Evolutionary conservation across 2,797 vertebrate genomes (phyloP).

Genomic region (Florisuga fusca): DNA sequence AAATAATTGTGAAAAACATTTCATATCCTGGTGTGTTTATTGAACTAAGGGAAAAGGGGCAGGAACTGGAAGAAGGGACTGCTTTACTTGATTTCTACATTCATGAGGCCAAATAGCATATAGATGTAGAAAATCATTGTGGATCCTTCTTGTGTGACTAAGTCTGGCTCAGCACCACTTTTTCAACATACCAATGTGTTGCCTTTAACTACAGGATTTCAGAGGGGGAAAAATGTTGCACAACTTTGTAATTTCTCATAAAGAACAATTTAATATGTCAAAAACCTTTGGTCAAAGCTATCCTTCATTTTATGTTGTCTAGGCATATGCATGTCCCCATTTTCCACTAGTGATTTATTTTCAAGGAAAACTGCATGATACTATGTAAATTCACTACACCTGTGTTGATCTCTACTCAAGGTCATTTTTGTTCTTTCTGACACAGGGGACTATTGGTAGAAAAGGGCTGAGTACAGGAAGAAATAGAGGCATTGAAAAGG

Average conservation of each 20-base stretch:
- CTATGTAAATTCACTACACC: constrained; percentile 50
- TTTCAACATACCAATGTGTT: not conserved
- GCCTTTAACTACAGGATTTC: not conserved
- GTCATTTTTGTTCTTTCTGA: constrained; percentile 30
- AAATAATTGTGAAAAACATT: not conserved
- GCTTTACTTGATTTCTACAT: not conserved
- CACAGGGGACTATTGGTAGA: not conserved
- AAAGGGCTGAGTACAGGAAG: constrained; percentile 4
- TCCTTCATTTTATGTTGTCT: constrained; percentile 31
- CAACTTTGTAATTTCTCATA: constrained; percentile 2
- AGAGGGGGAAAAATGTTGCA: not conserved
- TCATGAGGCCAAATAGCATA: not conserved
- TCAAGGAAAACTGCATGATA: constrained; percentile 33
- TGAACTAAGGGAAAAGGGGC: not conserved
- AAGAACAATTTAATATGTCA: constrained; percentile 22
- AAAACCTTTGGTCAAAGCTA: constrained; percentile 7
- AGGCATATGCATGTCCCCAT: not conserved
- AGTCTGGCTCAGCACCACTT: not conserved
- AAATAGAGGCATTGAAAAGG: not conserved
- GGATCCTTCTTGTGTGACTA: not conserved
- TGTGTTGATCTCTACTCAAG: constrained; percentile 25
- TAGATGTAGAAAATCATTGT: not conserved
- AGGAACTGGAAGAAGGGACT: not conserved
- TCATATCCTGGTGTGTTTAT: not conserved
- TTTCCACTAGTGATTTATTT: constrained; percentile 46